Evolutionary conservation across 2,797 vertebrate genomes (phyloP).

Genomic region (Arrhamphus sclerolepis): DNA sequence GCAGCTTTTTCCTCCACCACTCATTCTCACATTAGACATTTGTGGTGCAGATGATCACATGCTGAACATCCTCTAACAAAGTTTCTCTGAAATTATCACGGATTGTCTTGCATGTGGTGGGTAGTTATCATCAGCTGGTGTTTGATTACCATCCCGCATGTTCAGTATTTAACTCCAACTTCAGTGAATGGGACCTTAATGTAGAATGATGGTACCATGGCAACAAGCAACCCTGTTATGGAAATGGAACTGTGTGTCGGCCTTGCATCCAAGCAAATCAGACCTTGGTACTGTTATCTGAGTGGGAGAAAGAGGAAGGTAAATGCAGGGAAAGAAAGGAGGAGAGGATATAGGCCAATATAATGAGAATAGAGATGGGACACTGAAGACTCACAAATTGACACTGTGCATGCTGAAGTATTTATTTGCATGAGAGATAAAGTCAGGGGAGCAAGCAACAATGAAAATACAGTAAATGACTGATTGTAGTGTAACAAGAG

Average conservation of each 20-base stretch:
- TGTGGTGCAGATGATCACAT: conserved; percentile 9
- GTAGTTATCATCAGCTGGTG: conserved; percentile 39
- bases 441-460: neutral
- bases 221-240: conserved; percentile 59
- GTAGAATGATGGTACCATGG: conserved; percentile 53
- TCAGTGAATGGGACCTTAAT: conserved; percentile 27
- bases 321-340: conserved; percentile 13
- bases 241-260: conserved; percentile 33
- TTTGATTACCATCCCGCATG: conserved; percentile 30
- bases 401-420: no score
- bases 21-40: neutral
- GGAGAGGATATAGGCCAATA: conserved; percentile 30
- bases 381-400: no score
- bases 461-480: no score
- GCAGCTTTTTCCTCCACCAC: neutral
- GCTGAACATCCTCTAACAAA: conserved; percentile 13
- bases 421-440: conserved; percentile 9
- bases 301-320: conserved; percentile 20
- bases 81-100: conserved; percentile 7
- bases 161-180: conserved; percentile 26
- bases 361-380: conserved; percentile 36
- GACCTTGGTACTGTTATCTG: conserved; percentile 32
- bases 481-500: no score
- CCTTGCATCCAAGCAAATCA: conserved; percentile 47
- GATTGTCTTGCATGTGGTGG: conserved; percentile 5